Percentiles rank a stretch among this genome's conserved stretches.
phyloP scores from a whole-genome alignment of 2,113 vertebrate genomes.

The Willisornis vidua region DNA sequence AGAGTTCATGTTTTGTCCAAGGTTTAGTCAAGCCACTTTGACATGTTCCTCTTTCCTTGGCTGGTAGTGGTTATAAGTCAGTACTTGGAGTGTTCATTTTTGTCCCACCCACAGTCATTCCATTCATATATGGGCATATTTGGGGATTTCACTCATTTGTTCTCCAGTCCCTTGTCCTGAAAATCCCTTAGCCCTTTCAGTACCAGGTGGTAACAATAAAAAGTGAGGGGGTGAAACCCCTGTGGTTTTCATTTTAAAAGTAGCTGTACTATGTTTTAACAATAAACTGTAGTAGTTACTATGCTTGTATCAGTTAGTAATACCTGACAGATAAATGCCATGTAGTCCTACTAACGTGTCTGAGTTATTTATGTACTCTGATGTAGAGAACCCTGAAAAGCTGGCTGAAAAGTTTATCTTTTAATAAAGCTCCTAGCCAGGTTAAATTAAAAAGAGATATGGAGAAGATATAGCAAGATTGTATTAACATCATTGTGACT shows the following conservation, averaged over 20 bases:
- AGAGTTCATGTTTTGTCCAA: constrained; percentile 2
- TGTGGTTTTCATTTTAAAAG: neutral
- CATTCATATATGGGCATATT: constrained; percentile 2
- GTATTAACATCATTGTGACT: neutral
- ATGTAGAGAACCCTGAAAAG: neutral
- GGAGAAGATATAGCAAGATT: neutral
- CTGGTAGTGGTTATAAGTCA: constrained; percentile 27
- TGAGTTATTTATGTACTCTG: neutral
- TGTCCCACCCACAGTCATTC: neutral
- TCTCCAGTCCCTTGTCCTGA: constrained; percentile 24
- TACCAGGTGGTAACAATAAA: neutral
- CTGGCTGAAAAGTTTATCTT: neutral
- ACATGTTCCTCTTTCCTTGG: constrained; percentile 46
- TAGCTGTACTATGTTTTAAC: neutral
- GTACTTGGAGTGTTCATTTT: constrained; percentile 5
- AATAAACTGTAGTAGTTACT: neutral
- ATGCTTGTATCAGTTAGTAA: neutral
- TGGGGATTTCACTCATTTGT: neutral
- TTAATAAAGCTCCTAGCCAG: neutral
- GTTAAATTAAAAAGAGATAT: neutral
- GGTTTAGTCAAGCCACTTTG: constrained; percentile 29
- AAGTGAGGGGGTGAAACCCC: neutral
- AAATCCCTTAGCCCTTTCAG: constrained; percentile 15
- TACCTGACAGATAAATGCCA: neutral
- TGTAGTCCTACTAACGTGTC: neutral